Percentiles rank a stretch among this genome's conserved stretches.
These are phyloP conservation scores for Augochlora pura DNA, from an alignment of 1,140 invertebrate species.

Conservation along the genomic window DNA sequence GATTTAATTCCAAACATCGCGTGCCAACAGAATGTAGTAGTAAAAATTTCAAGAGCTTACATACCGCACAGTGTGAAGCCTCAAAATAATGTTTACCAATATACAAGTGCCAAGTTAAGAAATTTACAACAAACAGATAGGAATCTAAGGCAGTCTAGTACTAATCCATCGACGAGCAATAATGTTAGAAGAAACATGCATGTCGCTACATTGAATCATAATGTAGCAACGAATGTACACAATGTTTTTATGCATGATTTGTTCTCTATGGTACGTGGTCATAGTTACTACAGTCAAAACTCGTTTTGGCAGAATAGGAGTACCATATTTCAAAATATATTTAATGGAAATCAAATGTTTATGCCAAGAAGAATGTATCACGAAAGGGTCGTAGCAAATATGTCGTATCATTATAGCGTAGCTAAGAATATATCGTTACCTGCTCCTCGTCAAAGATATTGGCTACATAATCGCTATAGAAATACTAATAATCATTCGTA, in stretches of 20 bases:
- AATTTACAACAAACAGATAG: slow-evolving; percentile 40
- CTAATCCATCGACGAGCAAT: neutral
- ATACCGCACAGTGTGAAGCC: slow-evolving; percentile 72
- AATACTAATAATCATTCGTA: slow-evolving; percentile 1
- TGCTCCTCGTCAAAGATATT: slow-evolving; percentile 9
- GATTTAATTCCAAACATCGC: slow-evolving; percentile 75
- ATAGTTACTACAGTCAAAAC: slow-evolving; percentile 30
- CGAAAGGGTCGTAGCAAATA: slow-evolving; percentile 50
- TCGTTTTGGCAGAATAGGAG: slow-evolving; percentile 44
- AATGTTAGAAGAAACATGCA: slow-evolving; percentile 16
- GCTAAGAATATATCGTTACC: slow-evolving; percentile 20
- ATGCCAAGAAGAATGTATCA: slow-evolving; percentile 49
- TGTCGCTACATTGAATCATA: slow-evolving; percentile 18
- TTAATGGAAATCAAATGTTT: slow-evolving; percentile 41
- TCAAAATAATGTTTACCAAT: slow-evolving; percentile 68
- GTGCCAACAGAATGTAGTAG: slow-evolving; percentile 47
- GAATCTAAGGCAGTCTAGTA: slow-evolving; percentile 6
- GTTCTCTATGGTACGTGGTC: slow-evolving; percentile 3
- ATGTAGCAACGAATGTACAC: neutral
- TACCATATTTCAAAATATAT: slow-evolving; percentile 46
- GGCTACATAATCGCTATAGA: slow-evolving; percentile 2
- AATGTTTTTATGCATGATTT: slow-evolving; percentile 18
- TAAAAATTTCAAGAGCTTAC: slow-evolving; percentile 65
- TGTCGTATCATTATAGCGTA: slow-evolving; percentile 29
- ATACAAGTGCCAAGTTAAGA: slow-evolving; percentile 58